Percentiles rank a stretch among this genome's conserved stretches.
phyloP scores from a whole-genome alignment of 2,113 vertebrate species.

The Pluvialis apricaria region DNA sequence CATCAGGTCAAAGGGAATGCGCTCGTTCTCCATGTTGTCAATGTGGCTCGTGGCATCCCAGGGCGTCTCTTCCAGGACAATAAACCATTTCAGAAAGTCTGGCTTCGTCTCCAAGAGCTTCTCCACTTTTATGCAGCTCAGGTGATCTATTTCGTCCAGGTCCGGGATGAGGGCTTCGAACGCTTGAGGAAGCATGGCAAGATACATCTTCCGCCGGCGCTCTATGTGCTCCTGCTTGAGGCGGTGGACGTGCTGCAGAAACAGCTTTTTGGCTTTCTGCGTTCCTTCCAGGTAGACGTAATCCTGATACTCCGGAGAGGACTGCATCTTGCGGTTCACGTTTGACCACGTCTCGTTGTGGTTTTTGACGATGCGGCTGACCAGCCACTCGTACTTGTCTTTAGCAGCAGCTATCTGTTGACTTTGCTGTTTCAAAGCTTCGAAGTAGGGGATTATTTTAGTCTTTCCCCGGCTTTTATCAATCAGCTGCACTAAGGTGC shows the following conservation, averaged over 20 bases:
- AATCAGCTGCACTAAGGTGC: conserved; percentile 91
- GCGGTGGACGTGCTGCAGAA: conserved; percentile 89
- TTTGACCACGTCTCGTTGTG: conserved; percentile 88
- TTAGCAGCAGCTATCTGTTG: conserved; percentile 95
- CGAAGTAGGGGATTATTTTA: conserved; percentile 96
- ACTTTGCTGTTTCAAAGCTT: conserved; percentile 95
- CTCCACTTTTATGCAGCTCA: conserved; percentile 85
- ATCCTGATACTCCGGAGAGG: conserved; percentile 85
- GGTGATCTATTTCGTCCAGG: conserved; percentile 89
- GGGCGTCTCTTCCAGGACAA: conserved; percentile 92
- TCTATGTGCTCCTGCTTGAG: conserved; percentile 96
- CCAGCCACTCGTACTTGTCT: conserved; percentile 94
- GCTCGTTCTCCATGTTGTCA: conserved; percentile 84
- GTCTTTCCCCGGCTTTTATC: conserved; percentile 90
- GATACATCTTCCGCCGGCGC: conserved; percentile 82
- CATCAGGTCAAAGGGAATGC: conserved; percentile 92
- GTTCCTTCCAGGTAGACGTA: conserved; percentile 96
- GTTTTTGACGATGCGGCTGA: conserved; percentile 85
- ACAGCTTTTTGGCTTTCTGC: conserved; percentile 92
- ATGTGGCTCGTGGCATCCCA: conserved; percentile 91
- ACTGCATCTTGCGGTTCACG: conserved; percentile 83
- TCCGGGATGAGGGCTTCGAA: conserved; percentile 83
- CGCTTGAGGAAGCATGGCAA: conserved; percentile 83
- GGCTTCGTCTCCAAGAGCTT: conserved; percentile 89
- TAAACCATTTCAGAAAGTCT: conserved; percentile 91